A percentile compares a stretch with the other conserved stretches of the same genome.
Conservation (phyloP, 1,140 invertebrate genomes). For the Drosophila kurseongensis region DNA sequence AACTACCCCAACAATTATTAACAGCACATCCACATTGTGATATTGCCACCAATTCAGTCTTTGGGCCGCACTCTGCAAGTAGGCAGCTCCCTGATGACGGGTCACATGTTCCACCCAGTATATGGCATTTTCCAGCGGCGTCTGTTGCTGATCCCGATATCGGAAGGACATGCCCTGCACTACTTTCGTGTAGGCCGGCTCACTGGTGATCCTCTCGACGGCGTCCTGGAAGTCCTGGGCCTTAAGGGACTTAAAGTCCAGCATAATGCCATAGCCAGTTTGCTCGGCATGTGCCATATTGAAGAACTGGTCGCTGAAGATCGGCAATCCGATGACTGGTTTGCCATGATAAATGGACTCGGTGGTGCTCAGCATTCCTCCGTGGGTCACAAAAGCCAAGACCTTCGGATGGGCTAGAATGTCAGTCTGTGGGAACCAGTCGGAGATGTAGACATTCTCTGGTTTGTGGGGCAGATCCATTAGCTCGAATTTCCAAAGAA, state of each 20-base stretch:
- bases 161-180: conserved; percentile 85
- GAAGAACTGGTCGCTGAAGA: conserved; percentile 86
- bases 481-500: conserved; percentile 88
- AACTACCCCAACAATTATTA: conserved; percentile 21
- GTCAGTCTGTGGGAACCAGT: conserved; percentile 88
- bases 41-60: conserved; percentile 62
- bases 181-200: conserved; percentile 52
- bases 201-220: conserved; percentile 55
- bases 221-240: conserved; percentile 33
- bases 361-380: conserved; percentile 86
- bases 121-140: conserved; percentile 87
- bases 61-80: conserved; percentile 58
- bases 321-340: conserved; percentile 87
- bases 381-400: conserved; percentile 87
- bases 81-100: conserved; percentile 86
- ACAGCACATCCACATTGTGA: conserved; percentile 53
- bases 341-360: conserved; percentile 87
- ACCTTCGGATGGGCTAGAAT: conserved; percentile 87
- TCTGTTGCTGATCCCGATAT: conserved; percentile 87
- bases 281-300: conserved; percentile 62
- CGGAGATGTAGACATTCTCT: conserved; percentile 86
- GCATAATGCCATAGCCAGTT: conserved; percentile 58
- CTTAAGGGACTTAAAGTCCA: conserved; percentile 35
- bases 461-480: conserved; percentile 84
- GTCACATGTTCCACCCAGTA: conserved; percentile 90